A percentile compares a stretch with the other conserved stretches of the same genome.
Evolutionary conservation across 2,797 vertebrate species (phyloP).

Genomic region (Diplodus puntazzo): DNA sequence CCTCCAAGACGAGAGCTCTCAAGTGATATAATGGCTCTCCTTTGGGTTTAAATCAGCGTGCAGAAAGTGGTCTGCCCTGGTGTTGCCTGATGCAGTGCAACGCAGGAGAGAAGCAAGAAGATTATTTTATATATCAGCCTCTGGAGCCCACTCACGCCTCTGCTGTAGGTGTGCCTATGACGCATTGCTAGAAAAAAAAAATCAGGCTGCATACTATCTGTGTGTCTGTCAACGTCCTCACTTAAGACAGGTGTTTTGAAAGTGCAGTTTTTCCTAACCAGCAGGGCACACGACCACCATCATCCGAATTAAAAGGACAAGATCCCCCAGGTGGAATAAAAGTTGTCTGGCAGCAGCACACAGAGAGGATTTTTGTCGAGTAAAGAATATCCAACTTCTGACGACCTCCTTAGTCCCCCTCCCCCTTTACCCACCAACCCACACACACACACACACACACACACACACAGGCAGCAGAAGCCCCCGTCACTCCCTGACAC

Average conservation of each 20-base stretch:
- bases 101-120: constrained; percentile 49
- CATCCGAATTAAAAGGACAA: constrained; percentile 11
- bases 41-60: constrained; percentile 54
- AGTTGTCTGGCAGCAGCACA: constrained; percentile 11
- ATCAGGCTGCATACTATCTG: constrained; percentile 35
- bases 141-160: constrained; percentile 59
- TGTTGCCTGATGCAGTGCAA: constrained; percentile 60
- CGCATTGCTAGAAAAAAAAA: constrained; percentile 52
- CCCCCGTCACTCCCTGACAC: constrained; percentile 58
- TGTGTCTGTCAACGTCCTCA: constrained; percentile 7
- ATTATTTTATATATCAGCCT: constrained; percentile 52
- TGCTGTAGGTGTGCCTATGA: constrained; percentile 71
- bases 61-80: constrained; percentile 38
- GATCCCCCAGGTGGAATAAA: neutral
- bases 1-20: constrained; percentile 59
- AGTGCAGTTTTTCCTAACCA: neutral
- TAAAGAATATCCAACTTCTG: constrained; percentile 34
- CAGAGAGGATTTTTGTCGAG: neutral
- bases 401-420: constrained; percentile 12
- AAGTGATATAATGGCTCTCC: constrained; percentile 47
- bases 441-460: neutral
- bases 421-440: neutral
- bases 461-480: constrained; percentile 42
- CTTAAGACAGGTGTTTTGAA: constrained; percentile 13
- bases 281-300: neutral